Base-by-base conservation (phyloP, 2,888 invertebrate species). In the Epistrophe grossulariae region DNA sequence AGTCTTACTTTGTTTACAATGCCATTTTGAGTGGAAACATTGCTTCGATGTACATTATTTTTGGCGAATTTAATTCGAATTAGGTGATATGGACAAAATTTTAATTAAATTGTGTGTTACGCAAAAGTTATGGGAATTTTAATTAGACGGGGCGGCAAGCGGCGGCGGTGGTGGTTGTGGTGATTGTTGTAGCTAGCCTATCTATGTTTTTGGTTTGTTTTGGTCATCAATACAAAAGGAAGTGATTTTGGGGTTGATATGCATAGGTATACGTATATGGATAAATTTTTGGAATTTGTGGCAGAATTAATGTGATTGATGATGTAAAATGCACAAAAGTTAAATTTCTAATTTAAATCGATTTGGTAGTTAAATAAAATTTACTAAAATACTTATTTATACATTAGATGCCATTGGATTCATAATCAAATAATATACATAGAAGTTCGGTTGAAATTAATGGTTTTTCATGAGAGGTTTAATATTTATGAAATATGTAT, bases 61-160 rank as follows among this genome's bases (percentile, higher is more conserved):
- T 66, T 72, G 78, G 82, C 50, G 19, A 45, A 68, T 77, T 68
- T 77, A 81, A 77, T 72, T 72, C 68, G 77, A 84, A 84, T 84
- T 81, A 81, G 81, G 52, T 81, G 84, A 84, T 81, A 72, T 81
- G 71, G 60, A 38, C 17, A 68, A 72, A 81, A 77, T 84, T 84
- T 84, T 81, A 81, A 84, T 84, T 73, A 84, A 84, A 84, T 81
- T 48, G 43, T 66, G 55, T 68, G 19, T 43, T 57, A 57, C 5
- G 24, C 57, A 24, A 50, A 68, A 43, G 55, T 77, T 84, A 81
- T 84, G 76, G 81, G 77, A 72, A 72, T 77, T 82, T 82, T 71
- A 77, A 82, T 77, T 77, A 59, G 40, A 70, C 28, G n/a, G 19
- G n/a, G n/a, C n/a, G n/a, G n/a, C n/a, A n/a, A n/a, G 24, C 24